Conservation (phyloP, 2,113 vertebrate genomes). For the Sminthopsis crassicaudata region DNA sequence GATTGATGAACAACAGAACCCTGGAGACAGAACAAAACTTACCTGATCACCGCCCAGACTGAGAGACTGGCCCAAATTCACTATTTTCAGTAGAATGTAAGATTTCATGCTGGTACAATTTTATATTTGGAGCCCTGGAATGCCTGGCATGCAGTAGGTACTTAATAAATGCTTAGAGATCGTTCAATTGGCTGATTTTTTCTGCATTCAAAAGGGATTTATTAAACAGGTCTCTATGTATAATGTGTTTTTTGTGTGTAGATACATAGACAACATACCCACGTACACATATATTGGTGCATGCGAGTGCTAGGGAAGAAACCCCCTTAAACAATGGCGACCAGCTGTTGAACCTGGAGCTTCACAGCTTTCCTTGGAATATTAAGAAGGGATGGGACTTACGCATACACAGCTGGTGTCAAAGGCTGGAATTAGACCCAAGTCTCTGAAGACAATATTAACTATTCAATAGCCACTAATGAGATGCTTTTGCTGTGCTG, state of each 20-base stretch:
- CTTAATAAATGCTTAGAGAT: background rate
- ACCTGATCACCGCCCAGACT: background rate
- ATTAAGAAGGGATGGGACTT: background rate
- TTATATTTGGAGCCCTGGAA: background rate
- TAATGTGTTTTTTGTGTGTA: background rate
- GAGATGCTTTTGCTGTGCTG: background rate
- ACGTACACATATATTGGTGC: background rate
- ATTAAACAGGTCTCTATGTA: background rate
- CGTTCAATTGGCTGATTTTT: background rate
- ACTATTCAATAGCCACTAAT: background rate
- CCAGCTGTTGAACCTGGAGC: background rate
- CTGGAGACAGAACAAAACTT: background rate
- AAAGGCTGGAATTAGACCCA: background rate
- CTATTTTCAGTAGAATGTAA: background rate
- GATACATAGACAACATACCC: background rate
- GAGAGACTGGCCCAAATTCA: background rate
- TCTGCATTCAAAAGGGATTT: background rate
- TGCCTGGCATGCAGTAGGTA: background rate
- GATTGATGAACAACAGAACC: background rate
- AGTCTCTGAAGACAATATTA: background rate
- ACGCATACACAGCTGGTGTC: background rate
- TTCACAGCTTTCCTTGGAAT: background rate
- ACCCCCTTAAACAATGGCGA: background rate
- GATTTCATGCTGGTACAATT: background rate
- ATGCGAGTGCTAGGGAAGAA: background rate